phyloP scores from a whole-genome alignment of 1,140 invertebrate genomes.

The Ceratina calcarata region DNA sequence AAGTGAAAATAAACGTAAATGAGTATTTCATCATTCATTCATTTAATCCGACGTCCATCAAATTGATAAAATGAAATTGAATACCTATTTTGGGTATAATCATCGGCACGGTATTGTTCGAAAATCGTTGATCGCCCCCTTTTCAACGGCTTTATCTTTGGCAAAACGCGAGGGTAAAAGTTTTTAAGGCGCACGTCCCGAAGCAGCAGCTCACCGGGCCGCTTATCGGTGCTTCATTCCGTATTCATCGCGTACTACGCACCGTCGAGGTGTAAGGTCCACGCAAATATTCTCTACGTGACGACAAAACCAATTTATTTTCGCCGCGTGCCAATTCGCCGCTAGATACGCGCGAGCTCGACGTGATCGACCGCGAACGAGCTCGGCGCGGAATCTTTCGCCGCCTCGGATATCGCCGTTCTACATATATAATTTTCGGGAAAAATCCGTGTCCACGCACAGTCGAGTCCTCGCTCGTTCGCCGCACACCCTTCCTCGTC shows the following conservation, averaged over 20 bases:
- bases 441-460: constrained; percentile 20
- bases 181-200: constrained; percentile 7
- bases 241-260: constrained; percentile 55
- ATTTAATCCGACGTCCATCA: too few species aligned
- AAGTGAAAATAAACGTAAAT: too few species aligned
- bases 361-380: constrained; percentile 53
- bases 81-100: too few species aligned
- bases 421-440: constrained; percentile 35
- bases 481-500: neutral
- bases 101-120: too few species aligned
- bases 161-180: neutral
- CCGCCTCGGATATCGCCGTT: constrained; percentile 22
- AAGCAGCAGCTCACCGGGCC: neutral
- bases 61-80: too few species aligned
- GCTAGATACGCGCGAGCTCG: constrained; percentile 55
- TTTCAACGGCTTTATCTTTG: neutral
- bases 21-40: too few species aligned
- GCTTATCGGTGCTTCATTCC: constrained; percentile 57
- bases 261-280: constrained; percentile 62
- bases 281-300: constrained; percentile 67
- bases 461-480: constrained; percentile 10
- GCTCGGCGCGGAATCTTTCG: neutral
- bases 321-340: constrained; percentile 45
- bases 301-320: constrained; percentile 68
- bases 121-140: neutral